Evolutionary conservation across 2,888 invertebrate species (phyloP), one percentile per base, ranked within the genome.

Genomic region (Ferrisia virgata): DNA sequence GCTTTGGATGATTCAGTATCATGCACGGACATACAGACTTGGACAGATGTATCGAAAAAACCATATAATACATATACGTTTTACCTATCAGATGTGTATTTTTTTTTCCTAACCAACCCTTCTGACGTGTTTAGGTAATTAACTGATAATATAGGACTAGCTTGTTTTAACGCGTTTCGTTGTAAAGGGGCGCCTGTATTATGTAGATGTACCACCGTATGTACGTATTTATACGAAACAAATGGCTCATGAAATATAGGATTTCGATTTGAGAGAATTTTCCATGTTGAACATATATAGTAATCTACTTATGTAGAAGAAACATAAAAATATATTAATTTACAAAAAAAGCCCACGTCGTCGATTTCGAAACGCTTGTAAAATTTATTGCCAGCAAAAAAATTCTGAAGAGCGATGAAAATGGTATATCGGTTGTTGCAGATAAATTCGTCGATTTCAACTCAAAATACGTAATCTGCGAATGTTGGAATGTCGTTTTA

Each of bases 101-200:
- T 47, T 40, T 64, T 58, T 69, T 69, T 31, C 31, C 31, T 33
- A n/a, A 31, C 33, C 33, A 22, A 33, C 72, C 33, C 72, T 33
- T 72, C n/a, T 36, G 8, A 18, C 33, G 8, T 18, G 72, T 33
- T 15, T 18, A 64, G 25, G 72, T 72, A 72, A 72, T 72, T 72
- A 72, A 72, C 72, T 33, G 72, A 72, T 64, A 64, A 64, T 72
- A 72, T 33, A n/a, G n/a, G n/a, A n/a, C n/a, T n/a, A 72, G 72
- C 72, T 72, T 72, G 72, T 72, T 72, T 72, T 72, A 72, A 72
- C 72, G 22, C 58, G 43, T 43, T 58, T 15, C 64, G 28, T 31
- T 28, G 18, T 72, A 64, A 64, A 64, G 13, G 58, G 58, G 58
- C 28, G 58, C 58, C 28, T 13, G n/a, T n/a, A n/a, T n/a, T n/a